Conservation (phyloP, 2,797 vertebrate genomes). For the Lacerta bilineata region DNA sequence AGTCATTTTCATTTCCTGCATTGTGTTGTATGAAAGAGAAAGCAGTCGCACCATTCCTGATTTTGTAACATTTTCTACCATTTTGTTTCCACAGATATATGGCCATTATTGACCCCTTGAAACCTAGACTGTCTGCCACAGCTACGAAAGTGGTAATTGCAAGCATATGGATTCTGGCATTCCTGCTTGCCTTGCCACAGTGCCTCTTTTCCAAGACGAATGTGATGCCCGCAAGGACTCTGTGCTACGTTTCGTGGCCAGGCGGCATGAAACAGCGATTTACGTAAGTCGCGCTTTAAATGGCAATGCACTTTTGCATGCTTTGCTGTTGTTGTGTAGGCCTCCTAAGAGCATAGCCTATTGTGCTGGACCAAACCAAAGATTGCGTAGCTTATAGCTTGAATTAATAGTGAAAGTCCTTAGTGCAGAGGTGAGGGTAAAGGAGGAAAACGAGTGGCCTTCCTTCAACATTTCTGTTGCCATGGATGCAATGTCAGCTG, state of each 20-base stretch:
- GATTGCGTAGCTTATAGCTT: neutral
- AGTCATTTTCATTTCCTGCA: neutral
- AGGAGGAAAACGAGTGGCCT: neutral
- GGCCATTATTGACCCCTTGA: slow-evolving; percentile 97
- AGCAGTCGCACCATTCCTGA: too few species aligned
- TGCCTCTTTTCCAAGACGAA: slow-evolving; percentile 93
- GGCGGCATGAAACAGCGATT: slow-evolving; percentile 86
- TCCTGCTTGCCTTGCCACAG: slow-evolving; percentile 93
- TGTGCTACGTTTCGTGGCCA: slow-evolving; percentile 96
- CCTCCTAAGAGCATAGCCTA: too few species aligned
- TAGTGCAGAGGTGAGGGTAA: neutral
- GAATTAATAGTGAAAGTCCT: neutral
- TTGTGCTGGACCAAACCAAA: neutral
- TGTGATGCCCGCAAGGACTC: slow-evolving; percentile 85
- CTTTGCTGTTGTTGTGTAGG: neutral
- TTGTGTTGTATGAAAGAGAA: neutral
- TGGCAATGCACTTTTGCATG: neutral
- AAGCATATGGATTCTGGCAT: slow-evolving; percentile 95
- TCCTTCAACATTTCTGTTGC: neutral
- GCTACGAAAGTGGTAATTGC: slow-evolving; percentile 92
- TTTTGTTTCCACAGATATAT: slow-evolving; percentile 87
- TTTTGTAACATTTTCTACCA: neutral
- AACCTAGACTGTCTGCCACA: slow-evolving; percentile 93
- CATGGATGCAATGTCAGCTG: too few species aligned
- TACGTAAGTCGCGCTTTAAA: slow-evolving; percentile 84